Evolutionary conservation across 2,113 vertebrate genomes (phyloP).

Genomic region (Trogon melanurus): DNA sequence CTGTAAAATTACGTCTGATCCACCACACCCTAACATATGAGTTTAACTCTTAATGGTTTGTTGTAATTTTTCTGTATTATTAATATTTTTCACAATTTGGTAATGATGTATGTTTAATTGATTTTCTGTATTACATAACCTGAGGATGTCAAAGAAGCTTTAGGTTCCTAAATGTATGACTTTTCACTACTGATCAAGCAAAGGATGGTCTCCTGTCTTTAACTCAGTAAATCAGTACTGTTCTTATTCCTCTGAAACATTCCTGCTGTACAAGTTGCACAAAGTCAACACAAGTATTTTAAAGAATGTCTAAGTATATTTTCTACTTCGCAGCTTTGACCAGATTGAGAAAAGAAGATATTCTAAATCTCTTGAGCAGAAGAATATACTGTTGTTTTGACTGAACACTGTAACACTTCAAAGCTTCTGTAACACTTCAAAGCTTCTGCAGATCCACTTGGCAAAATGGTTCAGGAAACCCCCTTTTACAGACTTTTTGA

Average conservation of each 20-base stretch:
- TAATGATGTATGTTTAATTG: neutral
- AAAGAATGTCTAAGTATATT: neutral
- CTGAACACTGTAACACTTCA: neutral
- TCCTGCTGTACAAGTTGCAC: neutral
- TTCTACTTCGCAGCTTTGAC: neutral
- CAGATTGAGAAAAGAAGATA: neutral
- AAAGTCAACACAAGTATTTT: neutral
- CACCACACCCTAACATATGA: neutral
- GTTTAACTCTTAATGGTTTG: neutral
- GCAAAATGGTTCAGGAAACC: neutral
- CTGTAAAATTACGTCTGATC: neutral
- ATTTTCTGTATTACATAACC: neutral
- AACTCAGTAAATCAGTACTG: neutral
- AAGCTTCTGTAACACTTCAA: neutral
- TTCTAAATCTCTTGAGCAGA: neutral
- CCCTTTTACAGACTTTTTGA: neutral
- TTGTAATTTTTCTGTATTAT: neutral
- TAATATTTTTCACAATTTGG: neutral
- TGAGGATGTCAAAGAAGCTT: neutral
- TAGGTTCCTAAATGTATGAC: neutral
- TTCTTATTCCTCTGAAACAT: neutral
- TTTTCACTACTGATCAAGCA: neutral
- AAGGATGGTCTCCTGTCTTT: neutral
- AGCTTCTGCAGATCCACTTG: neutral
- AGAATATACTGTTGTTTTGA: slow-evolving; percentile 18